phyloP scores from a whole-genome alignment of 2,797 vertebrate species.

The Pangasius krempfi region DNA sequence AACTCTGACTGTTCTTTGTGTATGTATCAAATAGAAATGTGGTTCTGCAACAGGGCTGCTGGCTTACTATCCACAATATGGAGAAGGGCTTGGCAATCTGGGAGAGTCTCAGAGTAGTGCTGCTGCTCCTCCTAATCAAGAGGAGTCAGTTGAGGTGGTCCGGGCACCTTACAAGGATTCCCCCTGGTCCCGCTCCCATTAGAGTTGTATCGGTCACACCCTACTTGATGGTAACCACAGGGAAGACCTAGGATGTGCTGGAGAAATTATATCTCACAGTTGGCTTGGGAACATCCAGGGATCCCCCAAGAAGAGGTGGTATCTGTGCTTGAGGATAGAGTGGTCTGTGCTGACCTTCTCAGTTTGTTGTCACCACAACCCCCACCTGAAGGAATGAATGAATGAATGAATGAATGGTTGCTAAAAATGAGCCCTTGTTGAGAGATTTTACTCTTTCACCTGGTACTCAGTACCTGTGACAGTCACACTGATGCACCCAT shows the following conservation, averaged over 20 bases:
- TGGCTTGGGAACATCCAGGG: neutral
- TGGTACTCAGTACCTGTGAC: neutral
- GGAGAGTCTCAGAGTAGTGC: neutral
- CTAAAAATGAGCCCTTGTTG: neutral
- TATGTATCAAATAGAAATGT: slow-evolving; percentile 9
- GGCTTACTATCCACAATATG: neutral
- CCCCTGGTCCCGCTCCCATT: neutral
- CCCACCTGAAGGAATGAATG: neutral
- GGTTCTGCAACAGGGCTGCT: neutral
- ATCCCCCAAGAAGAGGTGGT: neutral
- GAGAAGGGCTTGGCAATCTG: neutral
- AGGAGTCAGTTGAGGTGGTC: neutral
- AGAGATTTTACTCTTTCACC: neutral
- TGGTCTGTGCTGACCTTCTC: neutral
- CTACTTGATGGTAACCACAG: neutral
- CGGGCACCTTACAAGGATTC: neutral
- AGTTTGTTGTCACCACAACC: neutral
- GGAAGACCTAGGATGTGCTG: neutral
- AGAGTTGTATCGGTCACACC: neutral
- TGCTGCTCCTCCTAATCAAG: neutral
- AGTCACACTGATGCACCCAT: neutral
- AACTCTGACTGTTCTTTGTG: neutral
- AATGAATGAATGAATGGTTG: neutral
- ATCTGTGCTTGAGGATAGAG: neutral
- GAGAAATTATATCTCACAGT: neutral